Conservation (phyloP, 2,113 vertebrate species). For the Probosciger aterrimus region DNA sequence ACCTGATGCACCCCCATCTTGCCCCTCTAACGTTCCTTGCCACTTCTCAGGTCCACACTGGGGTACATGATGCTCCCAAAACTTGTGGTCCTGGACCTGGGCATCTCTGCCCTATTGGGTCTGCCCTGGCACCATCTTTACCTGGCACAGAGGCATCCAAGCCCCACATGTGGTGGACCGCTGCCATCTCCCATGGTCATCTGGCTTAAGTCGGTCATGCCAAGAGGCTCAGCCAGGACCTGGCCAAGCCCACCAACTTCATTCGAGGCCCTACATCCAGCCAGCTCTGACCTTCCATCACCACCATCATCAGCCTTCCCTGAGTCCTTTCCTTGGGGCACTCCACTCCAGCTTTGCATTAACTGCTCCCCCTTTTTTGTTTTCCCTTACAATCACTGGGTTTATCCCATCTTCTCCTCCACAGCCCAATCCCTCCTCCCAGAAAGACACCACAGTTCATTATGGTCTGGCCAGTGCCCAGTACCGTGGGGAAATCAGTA, state of each 20-base stretch:
- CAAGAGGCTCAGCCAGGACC: neutral
- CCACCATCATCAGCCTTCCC: neutral
- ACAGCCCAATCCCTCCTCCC: neutral
- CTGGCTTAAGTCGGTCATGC: too few relatives aligned
- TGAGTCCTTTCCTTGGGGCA: neutral
- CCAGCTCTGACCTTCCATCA: neutral
- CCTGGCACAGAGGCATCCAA: neutral
- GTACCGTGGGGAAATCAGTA: fast-evolving
- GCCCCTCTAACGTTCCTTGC: neutral
- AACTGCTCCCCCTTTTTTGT: neutral
- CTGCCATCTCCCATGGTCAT: neutral
- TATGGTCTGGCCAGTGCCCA: neutral
- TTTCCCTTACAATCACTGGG: neutral
- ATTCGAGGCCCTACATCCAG: fast-evolving
- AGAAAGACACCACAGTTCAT: neutral
- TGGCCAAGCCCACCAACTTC: neutral
- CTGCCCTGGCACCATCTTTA: neutral
- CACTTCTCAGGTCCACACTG: fast-evolving
- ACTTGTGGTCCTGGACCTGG: fast-evolving
- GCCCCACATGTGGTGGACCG: neutral
- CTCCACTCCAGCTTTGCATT: neutral
- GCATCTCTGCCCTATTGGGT: neutral
- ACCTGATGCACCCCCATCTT: too few relatives aligned
- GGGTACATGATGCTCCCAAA: neutral
- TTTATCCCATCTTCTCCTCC: neutral